Percentiles rank a stretch among this genome's conserved stretches.
phyloP scores from a whole-genome alignment of 92 coral and sea anemone species.

The Porites rus region DNA sequence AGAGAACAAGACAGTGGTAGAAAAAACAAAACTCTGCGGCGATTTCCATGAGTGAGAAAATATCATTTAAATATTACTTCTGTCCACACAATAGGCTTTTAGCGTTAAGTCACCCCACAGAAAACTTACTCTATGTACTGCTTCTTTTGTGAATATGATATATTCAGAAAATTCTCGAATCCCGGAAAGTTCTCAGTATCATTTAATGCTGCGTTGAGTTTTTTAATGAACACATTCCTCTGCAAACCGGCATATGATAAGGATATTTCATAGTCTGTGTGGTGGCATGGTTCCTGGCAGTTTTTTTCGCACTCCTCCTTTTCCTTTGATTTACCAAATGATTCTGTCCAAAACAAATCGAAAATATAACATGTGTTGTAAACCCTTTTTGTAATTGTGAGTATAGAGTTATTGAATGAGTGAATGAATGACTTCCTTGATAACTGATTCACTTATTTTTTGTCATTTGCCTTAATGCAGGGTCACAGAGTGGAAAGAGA shows the following conservation, averaged over 20 bases:
- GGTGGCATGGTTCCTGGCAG: constrained; percentile 50
- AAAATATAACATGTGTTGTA: not conserved
- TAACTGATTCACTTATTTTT: too few species aligned
- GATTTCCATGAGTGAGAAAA: not conserved
- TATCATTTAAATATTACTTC: too few species aligned
- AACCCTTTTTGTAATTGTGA: not conserved
- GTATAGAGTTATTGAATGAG: too few species aligned
- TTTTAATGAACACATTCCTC: constrained; percentile 34
- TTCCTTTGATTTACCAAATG: constrained; percentile 20
- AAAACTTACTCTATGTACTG: constrained; percentile 30
- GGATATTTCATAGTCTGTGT: constrained; percentile 48
- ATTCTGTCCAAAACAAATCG: not conserved
- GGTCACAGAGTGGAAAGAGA: too few species aligned
- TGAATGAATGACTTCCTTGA: too few species aligned
- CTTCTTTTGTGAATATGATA: constrained; percentile 11
- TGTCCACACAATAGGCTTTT: not conserved
- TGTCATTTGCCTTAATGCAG: too few species aligned
- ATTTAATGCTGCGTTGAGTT: constrained; percentile 11
- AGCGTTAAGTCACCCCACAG: too few species aligned
- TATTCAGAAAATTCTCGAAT: constrained; percentile 11
- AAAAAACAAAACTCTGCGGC: too few species aligned
- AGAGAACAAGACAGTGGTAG: too few species aligned
- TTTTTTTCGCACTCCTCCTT: constrained; percentile 19
- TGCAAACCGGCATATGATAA: constrained; percentile 43
- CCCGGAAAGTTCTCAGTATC: not conserved